Evolutionary conservation across 2,888 invertebrate genomes (phyloP), one percentile per base, ranked within the genome.

Genomic region (Pammene fasciana): DNA sequence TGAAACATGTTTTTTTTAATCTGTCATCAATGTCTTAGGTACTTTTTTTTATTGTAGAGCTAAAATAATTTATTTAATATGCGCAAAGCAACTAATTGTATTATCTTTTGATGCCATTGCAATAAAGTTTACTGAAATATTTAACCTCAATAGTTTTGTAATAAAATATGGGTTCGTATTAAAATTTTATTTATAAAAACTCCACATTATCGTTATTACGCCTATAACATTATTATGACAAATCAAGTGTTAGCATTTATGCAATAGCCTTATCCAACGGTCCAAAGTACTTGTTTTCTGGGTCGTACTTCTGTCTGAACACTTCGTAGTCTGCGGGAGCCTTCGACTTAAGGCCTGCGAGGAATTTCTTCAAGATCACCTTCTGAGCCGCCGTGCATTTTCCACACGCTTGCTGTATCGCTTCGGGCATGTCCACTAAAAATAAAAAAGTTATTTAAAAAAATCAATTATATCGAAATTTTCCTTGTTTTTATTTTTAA

Each of bases 361-460:
- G 88, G 72, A 95, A 94, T 74, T 88, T 92, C 60, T 94, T 93
- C 38, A 95, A 89, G 38, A 94, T 93, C 70, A 90, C 87, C 76
- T 94, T 95, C 82, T 96, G 95, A 54, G 94, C 94, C 50, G 91
- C 89, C 8, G 94, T 94, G 79, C 96, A 96, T 81, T 95, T 95
- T 18, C 81, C 84, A 82, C 96, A 96, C 38, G 94, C 93, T 54
- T 94, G 92, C 74, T 85, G 79, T 18, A 95, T 88, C 0, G 95
- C 95, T 78, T 96, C 96, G 0, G 94, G 93, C 68, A 96, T 83
- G 73, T 94, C 94, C 77, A 93, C 95, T 96, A 13, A 87, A 85
- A 71, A 73, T 71, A 61, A 59, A 70, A 34, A 67, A 18, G n/a
- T 0, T 43, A 43, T 13, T 13, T 43, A 38, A 38, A 9, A 38